Base-by-base conservation (phyloP, 2,888 invertebrate species). In the Brachyopa scutellaris region DNA sequence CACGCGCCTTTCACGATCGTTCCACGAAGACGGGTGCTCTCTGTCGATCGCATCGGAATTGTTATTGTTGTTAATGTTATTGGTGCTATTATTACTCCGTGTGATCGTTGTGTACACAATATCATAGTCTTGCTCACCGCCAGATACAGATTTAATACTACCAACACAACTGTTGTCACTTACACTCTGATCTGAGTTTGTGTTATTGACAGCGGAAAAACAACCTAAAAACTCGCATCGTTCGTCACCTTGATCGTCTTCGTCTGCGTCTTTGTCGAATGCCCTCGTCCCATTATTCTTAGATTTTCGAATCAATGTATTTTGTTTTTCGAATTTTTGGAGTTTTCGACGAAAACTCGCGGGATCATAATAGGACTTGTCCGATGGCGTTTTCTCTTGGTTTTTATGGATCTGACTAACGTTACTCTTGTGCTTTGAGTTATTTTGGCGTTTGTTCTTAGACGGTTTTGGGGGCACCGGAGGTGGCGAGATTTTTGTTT, bases 141-240 rank as follows among this genome's bases (percentile, higher is more conserved):
- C 21, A 59, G 82, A 51, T 69, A 83, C 84, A 73, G 77, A 79
- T 45, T 47, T 66, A 29, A 51, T 21, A 59, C 67, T 82, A 67
- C 67, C 53, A 33, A 82, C 76, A 61, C 84, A 74, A 53, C 66
- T 62, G 38, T 59, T 73, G 38, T 72, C 84, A 82, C 57, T 78
- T 21, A 73, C 36, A 72, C 72, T 64, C 26, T 61, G 69, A 69
- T 84, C 70, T 9, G 66, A 74, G 47, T 61, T 84, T 70, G 40
- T 84, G 73, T 73, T 84, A 77, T 83, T 80, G 64, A 69, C 51
- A 21, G 64, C 38, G 21, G 85, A 84, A 84, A 87, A 87, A 74
- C 87, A 87, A 74, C 85, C 85, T 49, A 87, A 86, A 69, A 87
- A 74, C 70, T 87, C 86, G 79, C 86, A 87, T 51, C 83, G 85